Percentiles rank a stretch among this genome's conserved stretches.
These are phyloP conservation scores for Porites divaricata DNA, from an alignment of 92 coral and sea anemone species.

Conservation along the genomic window DNA sequence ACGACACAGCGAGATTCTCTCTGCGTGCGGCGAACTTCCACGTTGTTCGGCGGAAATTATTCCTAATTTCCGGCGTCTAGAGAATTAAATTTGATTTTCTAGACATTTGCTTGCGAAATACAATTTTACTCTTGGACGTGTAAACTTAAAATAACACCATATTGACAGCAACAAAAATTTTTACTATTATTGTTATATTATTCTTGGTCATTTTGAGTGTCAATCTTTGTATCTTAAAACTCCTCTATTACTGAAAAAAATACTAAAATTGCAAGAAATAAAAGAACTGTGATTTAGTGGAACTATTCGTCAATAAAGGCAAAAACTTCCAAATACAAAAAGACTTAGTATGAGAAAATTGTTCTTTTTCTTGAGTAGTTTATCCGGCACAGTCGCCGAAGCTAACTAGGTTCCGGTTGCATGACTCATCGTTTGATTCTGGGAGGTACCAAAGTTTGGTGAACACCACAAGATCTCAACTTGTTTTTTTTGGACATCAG, in stretches of 20 bases:
- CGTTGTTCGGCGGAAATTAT: not conserved
- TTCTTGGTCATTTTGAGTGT: too few species aligned
- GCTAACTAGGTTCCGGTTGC: not conserved
- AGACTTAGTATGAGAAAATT: not conserved
- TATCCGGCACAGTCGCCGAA: not conserved
- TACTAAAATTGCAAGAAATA: not conserved
- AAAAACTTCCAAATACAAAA: not conserved
- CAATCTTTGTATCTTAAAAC: too few species aligned
- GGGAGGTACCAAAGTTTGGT: not conserved
- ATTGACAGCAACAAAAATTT: too few species aligned
- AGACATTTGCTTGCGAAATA: too few species aligned
- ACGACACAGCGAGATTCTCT: not conserved
- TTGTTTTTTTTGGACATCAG: not conserved
- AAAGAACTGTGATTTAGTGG: not conserved
- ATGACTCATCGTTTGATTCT: not conserved
- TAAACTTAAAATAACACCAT: too few species aligned
- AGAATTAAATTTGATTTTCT: too few species aligned
- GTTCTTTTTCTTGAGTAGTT: not conserved
- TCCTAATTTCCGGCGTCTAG: conserved; percentile 14
- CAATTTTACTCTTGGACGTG: too few species aligned
- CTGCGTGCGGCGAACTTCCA: conserved; percentile 8
- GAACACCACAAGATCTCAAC: not conserved
- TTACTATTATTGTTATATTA: too few species aligned
- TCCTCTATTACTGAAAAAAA: too few species aligned
- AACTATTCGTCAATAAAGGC: not conserved